Percentiles rank a stretch among this genome's conserved stretches.
These are phyloP conservation scores for Cryptocheilus praepositus DNA, from an alignment of 2,888 invertebrate genomes.

Conservation along the genomic window DNA sequence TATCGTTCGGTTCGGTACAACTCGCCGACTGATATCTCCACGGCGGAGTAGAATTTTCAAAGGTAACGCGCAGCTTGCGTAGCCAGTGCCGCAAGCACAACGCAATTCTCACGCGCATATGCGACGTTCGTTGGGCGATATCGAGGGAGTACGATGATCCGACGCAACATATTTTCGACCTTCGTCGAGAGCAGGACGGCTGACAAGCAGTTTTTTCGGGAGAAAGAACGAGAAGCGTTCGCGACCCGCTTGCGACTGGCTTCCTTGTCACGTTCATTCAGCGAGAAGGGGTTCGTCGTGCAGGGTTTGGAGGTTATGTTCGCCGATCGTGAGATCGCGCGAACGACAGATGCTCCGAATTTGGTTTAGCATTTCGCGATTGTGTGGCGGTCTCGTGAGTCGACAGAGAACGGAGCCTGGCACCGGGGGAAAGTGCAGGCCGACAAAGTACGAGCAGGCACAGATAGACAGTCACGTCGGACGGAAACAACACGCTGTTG, in stretches of 20 bases:
- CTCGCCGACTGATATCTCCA: too few species aligned
- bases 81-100: conserved; percentile 1
- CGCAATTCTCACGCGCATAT: not conserved
- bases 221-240: too few species aligned
- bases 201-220: too few species aligned
- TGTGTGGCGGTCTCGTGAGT: conserved; percentile 8
- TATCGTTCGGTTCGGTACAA: too few species aligned
- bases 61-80: not conserved
- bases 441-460: conserved; percentile 32
- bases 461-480: conserved; percentile 18
- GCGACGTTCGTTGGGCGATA: not conserved
- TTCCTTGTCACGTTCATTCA: too few species aligned
- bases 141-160: too few species aligned
- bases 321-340: conserved; percentile 10
- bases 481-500: not conserved
- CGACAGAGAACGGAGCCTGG: conserved; percentile 15
- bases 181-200: too few species aligned
- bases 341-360: conserved; percentile 40
- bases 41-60: too few species aligned
- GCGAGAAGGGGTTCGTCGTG: not conserved
- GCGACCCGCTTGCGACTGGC: too few species aligned
- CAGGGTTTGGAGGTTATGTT: conserved; percentile 19
- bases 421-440: conserved; percentile 27
- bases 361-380: conserved; percentile 19
- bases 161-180: too few species aligned